phyloP scores from a whole-genome alignment of 2,113 vertebrate genomes.

The Otus sunia region DNA sequence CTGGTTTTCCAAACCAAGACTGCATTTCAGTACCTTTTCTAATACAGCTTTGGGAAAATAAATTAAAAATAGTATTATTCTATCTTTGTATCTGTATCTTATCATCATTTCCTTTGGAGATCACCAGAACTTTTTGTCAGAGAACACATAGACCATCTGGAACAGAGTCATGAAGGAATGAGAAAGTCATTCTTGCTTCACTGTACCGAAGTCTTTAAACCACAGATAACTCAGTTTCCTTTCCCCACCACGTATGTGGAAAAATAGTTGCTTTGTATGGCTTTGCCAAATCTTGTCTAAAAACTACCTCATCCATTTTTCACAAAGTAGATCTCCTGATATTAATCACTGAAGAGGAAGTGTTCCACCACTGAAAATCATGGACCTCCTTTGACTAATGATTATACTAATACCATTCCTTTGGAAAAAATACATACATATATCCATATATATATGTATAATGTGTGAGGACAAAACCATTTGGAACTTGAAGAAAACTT shows the following conservation, averaged over 20 bases:
- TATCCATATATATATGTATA: neutral
- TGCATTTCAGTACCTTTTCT: neutral
- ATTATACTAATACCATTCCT: neutral
- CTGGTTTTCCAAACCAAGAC: neutral
- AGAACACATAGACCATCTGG: neutral
- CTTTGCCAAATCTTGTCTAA: neutral
- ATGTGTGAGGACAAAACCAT: neutral
- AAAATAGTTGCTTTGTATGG: neutral
- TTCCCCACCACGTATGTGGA: neutral
- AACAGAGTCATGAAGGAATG: neutral
- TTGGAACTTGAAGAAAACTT: neutral
- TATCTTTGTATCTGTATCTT: neutral
- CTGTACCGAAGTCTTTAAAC: neutral
- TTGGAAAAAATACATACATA: neutral
- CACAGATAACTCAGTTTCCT: neutral
- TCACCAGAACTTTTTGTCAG: neutral
- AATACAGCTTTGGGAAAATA: neutral
- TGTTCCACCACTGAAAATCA: neutral
- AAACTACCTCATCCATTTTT: neutral
- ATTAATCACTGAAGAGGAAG: neutral
- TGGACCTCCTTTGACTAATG: fast-evolving
- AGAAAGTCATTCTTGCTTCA: neutral
- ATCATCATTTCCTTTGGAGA: neutral
- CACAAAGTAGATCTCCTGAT: neutral
- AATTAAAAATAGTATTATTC: neutral